A percentile compares a stretch with the other conserved stretches of the same genome.
Evolutionary conservation across 2,797 vertebrate genomes (phyloP).

Genomic region (Syncerus caffer): DNA sequence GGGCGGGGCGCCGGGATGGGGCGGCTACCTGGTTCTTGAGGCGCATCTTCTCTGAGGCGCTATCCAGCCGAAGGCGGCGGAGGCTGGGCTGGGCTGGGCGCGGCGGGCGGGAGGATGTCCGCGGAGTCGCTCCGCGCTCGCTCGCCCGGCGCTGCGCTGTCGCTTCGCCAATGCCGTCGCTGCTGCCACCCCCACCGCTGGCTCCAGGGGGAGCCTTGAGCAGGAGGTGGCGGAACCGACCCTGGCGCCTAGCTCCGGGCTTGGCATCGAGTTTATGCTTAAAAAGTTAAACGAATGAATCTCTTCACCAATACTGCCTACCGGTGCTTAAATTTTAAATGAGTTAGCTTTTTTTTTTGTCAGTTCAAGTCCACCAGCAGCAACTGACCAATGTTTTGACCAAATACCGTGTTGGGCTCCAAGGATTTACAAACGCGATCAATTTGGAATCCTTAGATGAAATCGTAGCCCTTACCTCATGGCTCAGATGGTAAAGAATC

Average conservation of each 20-base stretch:
- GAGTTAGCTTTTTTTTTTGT: background rate
- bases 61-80: background rate
- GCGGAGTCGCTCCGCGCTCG: background rate
- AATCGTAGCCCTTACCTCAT: background rate
- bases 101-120: background rate
- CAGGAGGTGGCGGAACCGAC: background rate
- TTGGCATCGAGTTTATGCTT: background rate
- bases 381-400: background rate
- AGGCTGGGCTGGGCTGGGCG: background rate
- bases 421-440: background rate
- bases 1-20: slow-evolving; percentile 30
- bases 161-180: background rate
- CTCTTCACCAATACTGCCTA: background rate
- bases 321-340: background rate
- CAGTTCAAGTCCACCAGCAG: background rate
- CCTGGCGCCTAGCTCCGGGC: background rate
- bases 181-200: background rate
- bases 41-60: slow-evolving; percentile 54
- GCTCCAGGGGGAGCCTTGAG: slow-evolving; percentile 60
- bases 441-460: background rate
- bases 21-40: slow-evolving; percentile 64
- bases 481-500: background rate
- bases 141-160: background rate
- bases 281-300: background rate
- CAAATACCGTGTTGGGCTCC: background rate